Base-by-base conservation (phyloP, 2,113 vertebrate species). In the Hucho hucho region DNA sequence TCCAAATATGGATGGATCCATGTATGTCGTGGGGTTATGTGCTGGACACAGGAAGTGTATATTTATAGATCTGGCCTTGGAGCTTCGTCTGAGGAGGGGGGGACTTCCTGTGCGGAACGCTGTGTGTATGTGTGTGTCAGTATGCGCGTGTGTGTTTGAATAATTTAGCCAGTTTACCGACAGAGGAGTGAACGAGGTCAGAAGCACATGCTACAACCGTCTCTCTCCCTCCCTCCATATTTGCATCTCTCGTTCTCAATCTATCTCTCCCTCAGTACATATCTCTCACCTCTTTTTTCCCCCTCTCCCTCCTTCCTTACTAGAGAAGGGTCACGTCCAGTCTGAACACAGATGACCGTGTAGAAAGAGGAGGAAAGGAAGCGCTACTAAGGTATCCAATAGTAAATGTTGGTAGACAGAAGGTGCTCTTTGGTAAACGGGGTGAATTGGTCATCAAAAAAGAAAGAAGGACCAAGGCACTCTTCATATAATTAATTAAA, bases 181-280 rank as follows among this genome's bases (percentile, higher is more conserved):
- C 87, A 86, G 87, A 90, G 86, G 88, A 90, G 81, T 81, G 89
- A 92, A 92, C 82, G 80, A 91, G 89, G 90, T 91, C 88, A 91
- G 87, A 74, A 88, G 84, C 90, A 90, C 87, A 87, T 83, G 85
- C 87, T 86, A 83, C 76, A 56, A 61, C 59, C 56, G 59, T 75
- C 61, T 63, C 61, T 32, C 0, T 47, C 67, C 18, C 37, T 58
- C 20, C 18, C 61, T 22, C n/a, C 32, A 32, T 32, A 32, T 32
- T 32, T 32, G 6, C 32, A 32, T 32, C 6, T 32, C 32, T 32
- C 5, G 6, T 32, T 37, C 7, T 9, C 7, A 9, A 43, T 43
- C 37, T 43, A 9, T 1, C 37, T 9, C 37, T 43, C 37, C 9
- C 37, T 43, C 37, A 43, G 37, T 43, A 43, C 37, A 43, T 43